These are phyloP conservation scores for Anneissia japonica DNA, from an alignment of 35 echinoderm and acorn worm species.

Conservation along the genomic window DNA sequence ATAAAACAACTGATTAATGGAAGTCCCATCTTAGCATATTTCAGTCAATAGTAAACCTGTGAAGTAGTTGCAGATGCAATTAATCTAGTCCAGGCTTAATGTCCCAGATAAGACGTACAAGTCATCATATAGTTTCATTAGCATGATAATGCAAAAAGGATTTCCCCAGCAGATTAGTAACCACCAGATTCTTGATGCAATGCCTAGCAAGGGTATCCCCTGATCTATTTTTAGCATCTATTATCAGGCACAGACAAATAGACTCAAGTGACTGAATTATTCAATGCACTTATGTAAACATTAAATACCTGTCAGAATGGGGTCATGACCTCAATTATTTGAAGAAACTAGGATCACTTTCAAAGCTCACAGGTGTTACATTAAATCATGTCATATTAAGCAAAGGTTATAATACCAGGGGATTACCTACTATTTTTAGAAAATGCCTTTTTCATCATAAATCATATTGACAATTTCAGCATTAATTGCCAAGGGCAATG, in stretches of 20 bases:
- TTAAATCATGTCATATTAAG: neutral
- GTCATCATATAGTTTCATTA: neutral
- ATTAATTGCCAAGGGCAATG: neutral
- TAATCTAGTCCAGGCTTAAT: neutral
- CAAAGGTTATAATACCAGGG: neutral
- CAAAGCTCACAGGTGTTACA: neutral
- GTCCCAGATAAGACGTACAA: neutral
- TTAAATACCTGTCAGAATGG: neutral
- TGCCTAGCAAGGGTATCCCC: neutral
- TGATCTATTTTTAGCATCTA: neutral
- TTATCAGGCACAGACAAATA: neutral
- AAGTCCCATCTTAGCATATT: too few species aligned
- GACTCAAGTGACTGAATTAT: neutral
- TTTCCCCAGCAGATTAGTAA: neutral
- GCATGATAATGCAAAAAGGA: neutral
- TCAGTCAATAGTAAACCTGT: too few species aligned
- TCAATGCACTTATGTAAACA: slow-evolving; percentile 1
- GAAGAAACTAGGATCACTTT: slow-evolving; percentile 1
- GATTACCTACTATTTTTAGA: neutral
- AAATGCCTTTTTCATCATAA: neutral
- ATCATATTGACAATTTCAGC: neutral
- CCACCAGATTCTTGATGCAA: neutral
- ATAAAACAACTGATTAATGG: too few species aligned
- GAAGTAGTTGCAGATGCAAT: neutral
- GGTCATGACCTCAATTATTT: neutral